A percentile compares a stretch with the other conserved stretches of the same genome.
phyloP scores from a whole-genome alignment of 2,113 vertebrate genomes.

The Callopanchax toddi region DNA sequence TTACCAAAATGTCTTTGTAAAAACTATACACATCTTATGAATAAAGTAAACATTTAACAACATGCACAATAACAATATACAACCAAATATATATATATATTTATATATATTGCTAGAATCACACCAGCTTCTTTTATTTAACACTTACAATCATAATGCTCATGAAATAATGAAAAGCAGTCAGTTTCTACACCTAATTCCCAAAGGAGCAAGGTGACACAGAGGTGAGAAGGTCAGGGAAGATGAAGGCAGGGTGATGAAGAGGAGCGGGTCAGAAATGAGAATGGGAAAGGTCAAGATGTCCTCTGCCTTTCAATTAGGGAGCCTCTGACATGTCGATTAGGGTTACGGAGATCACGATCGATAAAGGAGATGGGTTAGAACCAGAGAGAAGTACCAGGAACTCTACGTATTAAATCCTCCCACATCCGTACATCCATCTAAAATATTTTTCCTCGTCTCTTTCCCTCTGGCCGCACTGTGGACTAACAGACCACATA shows the following conservation, averaged over 20 bases:
- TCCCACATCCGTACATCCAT: constrained; percentile 7
- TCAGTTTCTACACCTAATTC: constrained; percentile 35
- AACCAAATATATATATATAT: too few relatives aligned
- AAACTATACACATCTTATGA: too few relatives aligned
- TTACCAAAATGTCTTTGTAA: too few relatives aligned
- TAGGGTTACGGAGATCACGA: constrained; percentile 39
- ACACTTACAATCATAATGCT: background rate
- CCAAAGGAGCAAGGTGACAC: constrained; percentile 43
- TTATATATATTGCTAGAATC: too few relatives aligned
- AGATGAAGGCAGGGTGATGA: constrained; percentile 38
- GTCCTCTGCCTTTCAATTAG: constrained; percentile 72
- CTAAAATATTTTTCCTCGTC: constrained; percentile 42
- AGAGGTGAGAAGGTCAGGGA: constrained; percentile 34
- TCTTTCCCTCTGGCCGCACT: constrained; percentile 29
- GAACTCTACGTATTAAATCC: constrained; percentile 7
- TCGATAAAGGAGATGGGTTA: too few relatives aligned
- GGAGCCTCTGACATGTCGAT: constrained; percentile 53
- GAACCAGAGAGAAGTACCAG: too few relatives aligned
- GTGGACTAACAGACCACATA: constrained; percentile 71
- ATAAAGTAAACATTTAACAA: too few relatives aligned
- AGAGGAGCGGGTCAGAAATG: constrained; percentile 57
- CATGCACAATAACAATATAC: too few relatives aligned
- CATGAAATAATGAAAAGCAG: constrained; percentile 58
- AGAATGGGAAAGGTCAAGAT: constrained; percentile 77
- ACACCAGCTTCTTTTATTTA: too few relatives aligned